Percentiles rank a stretch among this genome's conserved stretches.
These are phyloP conservation scores for Microplitis manilae DNA, from an alignment of 2,888 invertebrate species.

Conservation along the genomic window DNA sequence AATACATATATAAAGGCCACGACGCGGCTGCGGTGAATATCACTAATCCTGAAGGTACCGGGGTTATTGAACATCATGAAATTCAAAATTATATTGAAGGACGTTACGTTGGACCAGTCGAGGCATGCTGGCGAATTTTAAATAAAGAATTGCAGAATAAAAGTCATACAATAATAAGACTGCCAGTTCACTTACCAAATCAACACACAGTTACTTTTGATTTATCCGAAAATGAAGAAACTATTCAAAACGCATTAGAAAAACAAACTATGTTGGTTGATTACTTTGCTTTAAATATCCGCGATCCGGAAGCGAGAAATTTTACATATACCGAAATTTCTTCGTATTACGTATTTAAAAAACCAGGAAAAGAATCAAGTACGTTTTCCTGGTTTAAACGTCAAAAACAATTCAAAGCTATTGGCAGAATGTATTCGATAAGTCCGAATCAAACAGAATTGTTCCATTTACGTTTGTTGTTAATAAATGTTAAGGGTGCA, in stretches of 20 bases:
- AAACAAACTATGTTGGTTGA: not conserved
- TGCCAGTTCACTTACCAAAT: constrained; percentile 48
- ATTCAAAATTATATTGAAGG: constrained; percentile 48
- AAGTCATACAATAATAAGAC: constrained; percentile 45
- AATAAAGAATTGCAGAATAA: constrained; percentile 35
- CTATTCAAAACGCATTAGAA: not conserved
- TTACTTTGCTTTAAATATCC: constrained; percentile 10
- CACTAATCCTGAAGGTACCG: constrained; percentile 24
- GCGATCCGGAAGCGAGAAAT: constrained; percentile 4
- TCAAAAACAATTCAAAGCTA: not conserved
- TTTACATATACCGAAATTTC: constrained; percentile 19
- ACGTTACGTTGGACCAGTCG: constrained; percentile 50
- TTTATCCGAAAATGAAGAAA: constrained; percentile 26
- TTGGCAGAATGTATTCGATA: constrained; percentile 10
- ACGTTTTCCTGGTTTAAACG: not conserved
- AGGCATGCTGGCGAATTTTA: constrained; percentile 49
- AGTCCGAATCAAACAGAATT: constrained; percentile 12
- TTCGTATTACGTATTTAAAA: constrained; percentile 8
- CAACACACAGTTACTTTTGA: constrained; percentile 36
- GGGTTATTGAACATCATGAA: constrained; percentile 47
- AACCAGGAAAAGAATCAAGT: not conserved
- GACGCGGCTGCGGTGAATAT: constrained; percentile 46
- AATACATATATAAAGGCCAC: constrained; percentile 53
- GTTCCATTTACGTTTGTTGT: not conserved
- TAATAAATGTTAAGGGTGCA: constrained; percentile 6